Percentiles rank a stretch among this genome's conserved stretches.
phyloP scores from a whole-genome alignment of 2,113 vertebrate genomes.

The Ictalurus punctatus region DNA sequence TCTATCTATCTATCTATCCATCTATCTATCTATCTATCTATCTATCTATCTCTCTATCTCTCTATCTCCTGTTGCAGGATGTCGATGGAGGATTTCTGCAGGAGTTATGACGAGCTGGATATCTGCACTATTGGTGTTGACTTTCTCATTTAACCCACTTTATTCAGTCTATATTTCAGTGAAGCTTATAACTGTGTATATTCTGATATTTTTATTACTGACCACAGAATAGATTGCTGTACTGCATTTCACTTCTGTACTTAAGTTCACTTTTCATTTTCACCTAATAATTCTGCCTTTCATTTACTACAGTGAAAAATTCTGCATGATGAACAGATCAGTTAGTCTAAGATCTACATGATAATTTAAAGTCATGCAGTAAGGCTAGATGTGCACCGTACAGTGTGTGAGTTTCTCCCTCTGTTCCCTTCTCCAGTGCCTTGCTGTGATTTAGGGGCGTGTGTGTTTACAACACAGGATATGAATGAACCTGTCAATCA shows the following conservation, averaged over 20 bases:
- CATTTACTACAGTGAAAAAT: not conserved
- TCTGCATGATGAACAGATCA: not conserved
- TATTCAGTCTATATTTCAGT: not conserved
- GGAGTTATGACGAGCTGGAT: slow-evolving; percentile 57
- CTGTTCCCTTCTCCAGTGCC: not conserved
- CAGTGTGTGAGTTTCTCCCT: not conserved
- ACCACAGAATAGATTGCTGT: not conserved
- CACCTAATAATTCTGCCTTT: not conserved
- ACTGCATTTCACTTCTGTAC: not conserved
- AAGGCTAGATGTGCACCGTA: not conserved
- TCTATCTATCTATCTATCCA: too few relatives aligned
- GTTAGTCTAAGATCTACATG: not conserved
- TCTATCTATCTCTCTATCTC: not conserved
- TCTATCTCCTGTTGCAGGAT: slow-evolving; percentile 65
- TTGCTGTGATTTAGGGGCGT: not conserved
- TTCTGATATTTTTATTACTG: not conserved
- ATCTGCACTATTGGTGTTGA: slow-evolving; percentile 63
- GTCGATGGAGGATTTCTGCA: slow-evolving; percentile 63
- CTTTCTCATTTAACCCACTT: slow-evolving; percentile 51
- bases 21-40: not conserved
- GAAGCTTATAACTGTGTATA: not conserved
- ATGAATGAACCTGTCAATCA: not conserved
- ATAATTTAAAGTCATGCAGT: not conserved
- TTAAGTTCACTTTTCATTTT: not conserved
- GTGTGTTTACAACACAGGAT: not conserved